Base-by-base conservation (phyloP, 2,797 vertebrate species). In the Acrossocheilus wenchowensis region DNA sequence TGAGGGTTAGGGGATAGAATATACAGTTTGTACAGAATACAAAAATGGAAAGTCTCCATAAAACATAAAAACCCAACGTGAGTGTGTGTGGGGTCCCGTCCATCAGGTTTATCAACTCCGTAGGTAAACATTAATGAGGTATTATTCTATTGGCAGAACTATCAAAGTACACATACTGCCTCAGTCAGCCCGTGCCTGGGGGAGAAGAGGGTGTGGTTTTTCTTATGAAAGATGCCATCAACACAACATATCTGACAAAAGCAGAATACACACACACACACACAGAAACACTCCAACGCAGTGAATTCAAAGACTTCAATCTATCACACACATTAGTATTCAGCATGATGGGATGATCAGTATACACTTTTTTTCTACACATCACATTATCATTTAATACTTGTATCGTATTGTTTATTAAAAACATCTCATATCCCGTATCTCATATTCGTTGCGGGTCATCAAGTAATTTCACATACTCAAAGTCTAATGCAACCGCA, bases 21-120 rank as follows among this genome's bases (percentile, higher is more conserved):
- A 60, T 60, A 26, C 10, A 62, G 23, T 62, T 62, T 62, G 43
- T 45, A 11, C 23, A 5, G 23, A n/a, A 26, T 11, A 14, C 9
- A 54, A 21, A 21, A 21, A 8, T 8, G 66, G 30, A 68, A 68
- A 68, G 34, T 68, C 66, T 34, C 34, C 15, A 34, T 36, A 10
- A 36, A 19, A 68, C 30, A 68, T 68, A 19, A 34, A 68, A 36
- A 19, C 17, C 14, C 34, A 36, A 66, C 6, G 57, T 52, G n/a
- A 50, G 21, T 52, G 30, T 72, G 54, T 85, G 69, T 84, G 71
- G 52, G 91, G 93, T 94, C 94, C 91, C 88, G 95, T 93, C 94
- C 83, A 72, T 95, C 95, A 94, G 95, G 95, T 96, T 95, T 94
- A 89, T 92, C 71, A 86, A 92, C 93, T 94, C 87, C 88, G 90